These are phyloP conservation scores for Acanthochromis polyacanthus DNA, from an alignment of 2,113 vertebrate species.

Conservation along the genomic window DNA sequence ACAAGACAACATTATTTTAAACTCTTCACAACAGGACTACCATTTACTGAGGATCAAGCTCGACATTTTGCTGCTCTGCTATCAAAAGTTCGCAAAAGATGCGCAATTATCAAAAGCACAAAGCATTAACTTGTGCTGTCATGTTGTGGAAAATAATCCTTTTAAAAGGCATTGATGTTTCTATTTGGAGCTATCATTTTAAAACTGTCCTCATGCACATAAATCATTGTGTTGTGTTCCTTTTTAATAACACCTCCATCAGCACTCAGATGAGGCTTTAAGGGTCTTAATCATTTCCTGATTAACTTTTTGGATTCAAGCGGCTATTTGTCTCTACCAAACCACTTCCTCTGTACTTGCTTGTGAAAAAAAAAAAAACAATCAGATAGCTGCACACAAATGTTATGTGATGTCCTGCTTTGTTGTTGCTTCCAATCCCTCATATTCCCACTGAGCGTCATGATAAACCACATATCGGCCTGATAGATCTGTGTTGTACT, in stretches of 20 bases:
- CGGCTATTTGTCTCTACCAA: background rate
- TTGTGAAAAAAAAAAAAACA: conserved; percentile 5
- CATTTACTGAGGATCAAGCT: too few species aligned
- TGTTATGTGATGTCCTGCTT: background rate
- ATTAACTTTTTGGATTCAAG: conserved; percentile 16
- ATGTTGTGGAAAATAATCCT: background rate
- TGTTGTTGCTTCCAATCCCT: background rate
- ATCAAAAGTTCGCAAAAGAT: background rate
- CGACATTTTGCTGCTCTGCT: background rate
- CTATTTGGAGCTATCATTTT: background rate
- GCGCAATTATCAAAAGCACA: background rate
- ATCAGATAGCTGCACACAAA: background rate
- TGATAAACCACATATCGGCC: conserved; percentile 18
- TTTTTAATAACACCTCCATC: background rate
- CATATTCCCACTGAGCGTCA: conserved; percentile 6
- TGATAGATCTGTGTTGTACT: conserved; percentile 33
- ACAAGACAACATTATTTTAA: background rate
- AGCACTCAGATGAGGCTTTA: background rate
- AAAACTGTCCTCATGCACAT: background rate
- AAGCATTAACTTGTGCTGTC: background rate
- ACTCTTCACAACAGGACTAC: background rate
- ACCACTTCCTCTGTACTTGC: background rate
- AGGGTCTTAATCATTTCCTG: conserved; percentile 25
- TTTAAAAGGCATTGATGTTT: background rate
- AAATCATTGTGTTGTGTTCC: background rate